Conservation (phyloP, 2,797 vertebrate species). For the Hyperoplus lanceolatus region DNA sequence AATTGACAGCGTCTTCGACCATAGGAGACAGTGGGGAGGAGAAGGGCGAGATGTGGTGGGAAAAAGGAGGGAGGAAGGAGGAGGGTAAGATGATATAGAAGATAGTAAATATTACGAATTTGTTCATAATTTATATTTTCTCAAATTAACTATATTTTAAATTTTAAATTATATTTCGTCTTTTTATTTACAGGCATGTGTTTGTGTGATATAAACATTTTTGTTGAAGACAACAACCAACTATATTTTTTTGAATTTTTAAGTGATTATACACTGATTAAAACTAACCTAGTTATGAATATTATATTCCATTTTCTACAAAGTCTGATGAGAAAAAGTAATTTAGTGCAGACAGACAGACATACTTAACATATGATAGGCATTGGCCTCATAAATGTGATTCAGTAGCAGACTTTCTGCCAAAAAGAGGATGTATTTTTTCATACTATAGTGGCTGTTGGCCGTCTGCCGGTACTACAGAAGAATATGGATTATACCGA, state of each 20-base stretch:
- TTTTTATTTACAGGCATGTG: too few species aligned
- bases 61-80: constrained; percentile 17
- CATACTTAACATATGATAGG: background rate
- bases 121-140: too few species aligned
- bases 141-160: too few species aligned
- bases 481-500: constrained; percentile 45
- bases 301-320: too few species aligned
- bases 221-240: too few species aligned
- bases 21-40: constrained; percentile 25
- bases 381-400: background rate
- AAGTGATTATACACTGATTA: too few species aligned
- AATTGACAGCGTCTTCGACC: constrained; percentile 59
- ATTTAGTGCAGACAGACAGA: background rate
- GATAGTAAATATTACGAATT: background rate
- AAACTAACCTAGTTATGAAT: too few species aligned
- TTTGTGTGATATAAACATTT: too few species aligned
- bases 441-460: constrained; percentile 27
- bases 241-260: too few species aligned
- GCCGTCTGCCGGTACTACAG: constrained; percentile 30
- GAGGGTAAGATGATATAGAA: background rate
- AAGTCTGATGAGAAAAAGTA: too few species aligned
- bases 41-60: background rate
- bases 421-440: background rate
- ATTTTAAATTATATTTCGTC: too few species aligned
- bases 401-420: background rate